These are phyloP conservation scores for Nowickia ferox DNA, from an alignment of 2,888 invertebrate genomes.

Conservation along the genomic window DNA sequence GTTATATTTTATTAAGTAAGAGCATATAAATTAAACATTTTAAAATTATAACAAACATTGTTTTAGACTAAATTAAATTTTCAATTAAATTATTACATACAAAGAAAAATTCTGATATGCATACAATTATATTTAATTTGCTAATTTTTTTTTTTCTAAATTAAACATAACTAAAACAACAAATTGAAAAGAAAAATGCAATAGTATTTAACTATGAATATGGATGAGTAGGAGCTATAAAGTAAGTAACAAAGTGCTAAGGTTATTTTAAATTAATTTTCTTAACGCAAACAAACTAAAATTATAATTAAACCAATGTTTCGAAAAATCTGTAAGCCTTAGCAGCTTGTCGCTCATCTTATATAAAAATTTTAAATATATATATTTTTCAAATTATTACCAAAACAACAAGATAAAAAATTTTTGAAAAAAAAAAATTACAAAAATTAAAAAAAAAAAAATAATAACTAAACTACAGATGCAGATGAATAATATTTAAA, in stretches of 20 bases:
- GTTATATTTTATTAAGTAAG: constrained; percentile 60
- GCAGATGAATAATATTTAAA: constrained; percentile 61
- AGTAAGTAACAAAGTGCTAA: background rate
- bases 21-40: constrained; percentile 41
- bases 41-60: constrained; percentile 37
- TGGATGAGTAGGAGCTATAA: constrained; percentile 2
- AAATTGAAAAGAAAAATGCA: background rate
- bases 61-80: constrained; percentile 71
- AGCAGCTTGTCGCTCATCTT: background rate
- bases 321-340: background rate
- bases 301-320: background rate
- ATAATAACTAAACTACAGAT: constrained; percentile 35
- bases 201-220: constrained; percentile 28
- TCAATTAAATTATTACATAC: constrained; percentile 61
- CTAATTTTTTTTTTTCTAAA: background rate
- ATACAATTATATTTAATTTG: constrained; percentile 35
- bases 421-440: constrained; percentile 24
- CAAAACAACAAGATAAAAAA: constrained; percentile 4
- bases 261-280: background rate
- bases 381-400: constrained; percentile 24
- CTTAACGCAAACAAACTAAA: background rate
- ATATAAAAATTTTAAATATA: background rate
- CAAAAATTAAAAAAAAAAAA: constrained; percentile 3
- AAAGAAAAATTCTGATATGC: background rate
- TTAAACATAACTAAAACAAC: constrained; percentile 8